These are phyloP conservation scores for Meteorus cinctellus DNA, from an alignment of 2,888 invertebrate genomes.

Conservation along the genomic window DNA sequence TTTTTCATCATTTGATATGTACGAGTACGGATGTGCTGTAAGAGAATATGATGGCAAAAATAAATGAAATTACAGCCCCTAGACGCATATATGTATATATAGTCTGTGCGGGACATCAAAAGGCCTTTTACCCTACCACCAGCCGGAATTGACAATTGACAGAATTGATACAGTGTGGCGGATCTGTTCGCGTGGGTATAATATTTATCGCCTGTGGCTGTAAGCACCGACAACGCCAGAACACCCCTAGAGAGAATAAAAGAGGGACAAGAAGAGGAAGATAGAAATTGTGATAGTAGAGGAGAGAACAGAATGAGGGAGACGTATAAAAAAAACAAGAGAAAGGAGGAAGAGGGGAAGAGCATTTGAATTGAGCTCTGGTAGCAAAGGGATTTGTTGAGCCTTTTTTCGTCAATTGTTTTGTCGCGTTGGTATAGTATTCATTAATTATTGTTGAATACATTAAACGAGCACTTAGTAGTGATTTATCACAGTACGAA, in stretches of 20 bases:
- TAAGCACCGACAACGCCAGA: conserved; percentile 45
- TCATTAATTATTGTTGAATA: not conserved
- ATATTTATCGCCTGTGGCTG: conserved; percentile 59
- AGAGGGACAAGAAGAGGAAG: not conserved
- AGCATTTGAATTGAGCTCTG: not conserved
- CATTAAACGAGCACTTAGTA: not conserved
- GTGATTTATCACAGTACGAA: not conserved
- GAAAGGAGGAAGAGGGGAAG: not conserved
- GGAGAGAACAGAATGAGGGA: not conserved
- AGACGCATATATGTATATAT: conserved; percentile 29
- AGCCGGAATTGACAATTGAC: conserved; percentile 72
- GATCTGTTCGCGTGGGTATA: conserved; percentile 47
- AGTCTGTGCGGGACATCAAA: conserved; percentile 67
- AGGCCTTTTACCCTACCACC: conserved; percentile 57
- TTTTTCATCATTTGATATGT: not conserved
- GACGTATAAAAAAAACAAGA: too few relatives aligned
- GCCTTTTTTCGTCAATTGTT: conserved; percentile 39
- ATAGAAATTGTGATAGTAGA: not conserved
- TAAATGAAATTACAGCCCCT: conserved; percentile 48
- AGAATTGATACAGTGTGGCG: conserved; percentile 67
- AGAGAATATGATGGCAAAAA: not conserved
- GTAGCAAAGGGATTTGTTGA: conserved; percentile 51
- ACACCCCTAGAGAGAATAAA: conserved; percentile 38
- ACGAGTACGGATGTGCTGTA: not conserved
- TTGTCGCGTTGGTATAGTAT: not conserved